Conservation (phyloP, 2,797 vertebrate species). For the Peromyscus eremicus region DNA sequence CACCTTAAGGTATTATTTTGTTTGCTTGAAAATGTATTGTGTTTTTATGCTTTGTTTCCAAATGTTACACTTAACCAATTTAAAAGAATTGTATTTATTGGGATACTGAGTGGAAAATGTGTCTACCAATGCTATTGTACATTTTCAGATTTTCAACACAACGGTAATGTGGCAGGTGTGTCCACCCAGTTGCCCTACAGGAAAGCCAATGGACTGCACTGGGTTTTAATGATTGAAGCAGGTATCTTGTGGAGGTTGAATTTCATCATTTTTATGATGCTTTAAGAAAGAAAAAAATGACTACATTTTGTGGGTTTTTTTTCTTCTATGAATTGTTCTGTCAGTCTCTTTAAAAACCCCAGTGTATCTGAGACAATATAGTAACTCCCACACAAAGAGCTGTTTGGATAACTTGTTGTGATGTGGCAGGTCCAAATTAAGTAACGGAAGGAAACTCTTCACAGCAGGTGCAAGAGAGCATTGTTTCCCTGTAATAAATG, state of each 20-base stretch:
- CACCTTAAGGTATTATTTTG: neutral
- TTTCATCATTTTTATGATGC: neutral
- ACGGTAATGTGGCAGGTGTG: rapidly evolving
- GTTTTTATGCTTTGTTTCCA: neutral
- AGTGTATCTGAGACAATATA: conserved; percentile 42
- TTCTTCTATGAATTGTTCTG: conserved; percentile 52
- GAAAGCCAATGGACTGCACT: neutral
- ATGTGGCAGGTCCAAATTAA: conserved; percentile 70
- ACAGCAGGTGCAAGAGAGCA: conserved; percentile 30
- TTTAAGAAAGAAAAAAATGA: conserved; percentile 16
- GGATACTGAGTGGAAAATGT: neutral
- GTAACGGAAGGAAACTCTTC: conserved; percentile 33
- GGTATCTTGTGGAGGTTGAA: neutral
- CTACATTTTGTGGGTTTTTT: neutral
- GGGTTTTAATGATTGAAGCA: neutral
- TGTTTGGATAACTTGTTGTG: conserved; percentile 67
- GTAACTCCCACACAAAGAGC: conserved; percentile 60
- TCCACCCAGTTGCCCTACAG: neutral
- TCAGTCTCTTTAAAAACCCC: conserved; percentile 56
- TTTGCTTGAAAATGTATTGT: neutral
- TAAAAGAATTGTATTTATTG: neutral
- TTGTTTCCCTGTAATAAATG: conserved; percentile 67
- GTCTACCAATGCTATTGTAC: neutral
- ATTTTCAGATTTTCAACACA: neutral
- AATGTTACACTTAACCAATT: neutral